phyloP scores from a whole-genome alignment of 2,113 vertebrate genomes.

The Oncorhynchus masou region DNA sequence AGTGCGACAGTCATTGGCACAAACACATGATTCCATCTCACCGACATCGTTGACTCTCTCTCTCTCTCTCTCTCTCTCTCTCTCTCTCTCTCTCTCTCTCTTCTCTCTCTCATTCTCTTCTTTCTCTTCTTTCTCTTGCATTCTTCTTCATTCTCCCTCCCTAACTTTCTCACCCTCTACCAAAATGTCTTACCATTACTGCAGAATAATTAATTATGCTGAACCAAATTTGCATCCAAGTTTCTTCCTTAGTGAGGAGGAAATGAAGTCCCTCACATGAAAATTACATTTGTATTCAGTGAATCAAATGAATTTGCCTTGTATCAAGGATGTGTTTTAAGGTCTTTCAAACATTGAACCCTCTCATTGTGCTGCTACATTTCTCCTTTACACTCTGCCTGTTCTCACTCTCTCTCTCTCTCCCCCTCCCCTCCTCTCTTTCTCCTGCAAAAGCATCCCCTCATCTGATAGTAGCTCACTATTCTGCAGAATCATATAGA shows the following conservation, averaged over 20 bases:
- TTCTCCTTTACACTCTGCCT: not conserved
- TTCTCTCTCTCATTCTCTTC: not conserved
- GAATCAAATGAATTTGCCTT: not conserved
- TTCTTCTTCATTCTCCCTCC: no score
- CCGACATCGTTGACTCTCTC: no score
- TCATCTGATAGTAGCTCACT: conserved; percentile 51
- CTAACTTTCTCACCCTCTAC: not conserved
- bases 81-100: not conserved
- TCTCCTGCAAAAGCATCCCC: conserved; percentile 39
- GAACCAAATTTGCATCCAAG: conserved; percentile 9
- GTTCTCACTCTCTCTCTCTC: not conserved
- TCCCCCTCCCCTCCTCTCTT: conserved; percentile 2
- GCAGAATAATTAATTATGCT: conserved; percentile 6
- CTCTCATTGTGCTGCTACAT: not conserved
- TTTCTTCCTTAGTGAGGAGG: not conserved
- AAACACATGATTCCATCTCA: no score
- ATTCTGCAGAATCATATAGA: conserved; percentile 56
- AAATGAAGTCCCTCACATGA: not conserved
- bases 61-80: not conserved
- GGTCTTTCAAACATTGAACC: not conserved
- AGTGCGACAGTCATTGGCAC: not conserved
- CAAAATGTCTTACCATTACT: not conserved
- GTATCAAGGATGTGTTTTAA: not conserved
- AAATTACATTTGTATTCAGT: not conserved
- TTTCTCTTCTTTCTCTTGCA: no score